Evolutionary conservation across 1,140 invertebrate species (phyloP), one percentile per base, ranked within the genome.

Genomic region (Ctenoplectra terminalis): DNA sequence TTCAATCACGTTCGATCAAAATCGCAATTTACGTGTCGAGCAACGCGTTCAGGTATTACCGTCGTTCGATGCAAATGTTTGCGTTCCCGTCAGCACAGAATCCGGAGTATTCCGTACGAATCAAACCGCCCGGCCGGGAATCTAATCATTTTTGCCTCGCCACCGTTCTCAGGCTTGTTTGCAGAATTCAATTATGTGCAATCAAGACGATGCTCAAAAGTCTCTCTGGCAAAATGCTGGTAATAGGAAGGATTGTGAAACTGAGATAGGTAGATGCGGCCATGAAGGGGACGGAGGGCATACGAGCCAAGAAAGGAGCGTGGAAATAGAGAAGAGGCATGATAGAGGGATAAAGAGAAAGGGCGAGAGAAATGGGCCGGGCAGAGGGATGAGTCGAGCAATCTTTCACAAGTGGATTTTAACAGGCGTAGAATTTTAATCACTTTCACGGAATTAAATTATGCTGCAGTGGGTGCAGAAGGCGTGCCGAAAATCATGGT

Each of bases 381-480:
- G 37, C 2, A 2, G 37, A 6, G 43, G n/a, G 29, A 46, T 61
- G 31, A 61, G 46, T 48, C 46, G 52, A 73, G 56, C 54, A 63
- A 80, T 61, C 40, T 79, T 69, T 80, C 52, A 50, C 26, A 2
- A 85, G 50, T 81, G 40, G 52, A 67, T 50, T 84, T 74, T 70
- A 75, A 81, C 56, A 31, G 48, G 20, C 50, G 56, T 63, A 81
- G 37, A 81, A 81, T 86, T 86, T 86, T 81, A 85, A 85, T 85
- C n/a, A 29, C 26, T 80, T 48, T 31, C 31, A 23, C 48, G 37
- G 26, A 48, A 72, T 46, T 31, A 83, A 56, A 84, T 80, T 58
- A 74, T 29, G 7, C 58, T 46, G 48, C 15, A 17, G 6, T 29
- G 26, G 71, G 23, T 6, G 23, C 29, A 13, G 26, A n/a, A 9